These are phyloP conservation scores for Cyanistes caeruleus DNA, from an alignment of 2,113 vertebrate genomes.

Conservation along the genomic window DNA sequence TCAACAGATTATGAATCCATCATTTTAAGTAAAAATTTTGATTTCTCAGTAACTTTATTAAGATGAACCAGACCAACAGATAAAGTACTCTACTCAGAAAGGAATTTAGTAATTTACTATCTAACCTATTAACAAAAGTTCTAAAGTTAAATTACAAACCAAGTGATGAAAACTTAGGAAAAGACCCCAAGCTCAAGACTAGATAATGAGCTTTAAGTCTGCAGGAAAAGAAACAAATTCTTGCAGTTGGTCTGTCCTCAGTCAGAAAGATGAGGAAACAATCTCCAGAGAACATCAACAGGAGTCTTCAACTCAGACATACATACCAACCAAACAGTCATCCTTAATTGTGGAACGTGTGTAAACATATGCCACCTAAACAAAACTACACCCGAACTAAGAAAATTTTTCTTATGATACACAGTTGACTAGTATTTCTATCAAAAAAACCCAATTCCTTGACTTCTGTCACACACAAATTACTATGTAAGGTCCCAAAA, in stretches of 20 bases:
- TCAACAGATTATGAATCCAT: background rate
- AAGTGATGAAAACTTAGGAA: background rate
- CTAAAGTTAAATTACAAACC: background rate
- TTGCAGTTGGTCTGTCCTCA: background rate
- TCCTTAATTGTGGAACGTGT: background rate
- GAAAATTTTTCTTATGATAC: background rate
- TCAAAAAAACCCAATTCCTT: background rate
- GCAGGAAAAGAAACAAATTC: background rate
- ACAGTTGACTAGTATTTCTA: background rate
- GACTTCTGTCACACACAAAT: background rate
- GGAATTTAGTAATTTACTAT: background rate
- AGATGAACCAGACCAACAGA: background rate
- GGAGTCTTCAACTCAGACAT: background rate
- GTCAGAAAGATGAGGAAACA: background rate
- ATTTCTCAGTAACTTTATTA: background rate
- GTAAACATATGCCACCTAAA: background rate
- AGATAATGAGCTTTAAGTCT: background rate
- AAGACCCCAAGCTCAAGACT: background rate
- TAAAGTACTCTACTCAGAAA: background rate
- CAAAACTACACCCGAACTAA: background rate
- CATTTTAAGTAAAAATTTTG: background rate
- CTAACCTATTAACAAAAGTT: background rate
- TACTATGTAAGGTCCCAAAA: background rate
- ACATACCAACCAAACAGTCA: background rate
- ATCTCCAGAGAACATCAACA: background rate